Percentiles rank a stretch among this genome's conserved stretches.
Conservation (phyloP, 92 coral and sea anemone species). For the Zoanthus gigantus region DNA sequence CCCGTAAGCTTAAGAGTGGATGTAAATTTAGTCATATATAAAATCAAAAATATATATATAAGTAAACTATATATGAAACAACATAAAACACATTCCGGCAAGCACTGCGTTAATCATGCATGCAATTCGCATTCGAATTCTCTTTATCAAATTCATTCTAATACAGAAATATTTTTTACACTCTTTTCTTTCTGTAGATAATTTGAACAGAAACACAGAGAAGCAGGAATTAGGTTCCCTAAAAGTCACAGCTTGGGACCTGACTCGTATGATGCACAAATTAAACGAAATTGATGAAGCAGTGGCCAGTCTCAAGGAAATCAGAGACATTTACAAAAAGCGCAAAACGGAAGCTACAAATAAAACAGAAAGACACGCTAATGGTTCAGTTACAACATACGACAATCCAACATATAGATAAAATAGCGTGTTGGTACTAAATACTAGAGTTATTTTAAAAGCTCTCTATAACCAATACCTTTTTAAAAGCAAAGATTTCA, state of each 20-base stretch:
- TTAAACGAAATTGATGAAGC: slow-evolving; percentile 37
- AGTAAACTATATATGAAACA: too few relatives aligned
- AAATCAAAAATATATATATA: too few relatives aligned
- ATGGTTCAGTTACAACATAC: slow-evolving; percentile 20
- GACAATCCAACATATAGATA: slow-evolving; percentile 25
- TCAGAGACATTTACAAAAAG: slow-evolving; percentile 14
- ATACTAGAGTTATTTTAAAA: too few relatives aligned
- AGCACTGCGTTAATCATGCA: neutral
- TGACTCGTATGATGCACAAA: slow-evolving; percentile 34
- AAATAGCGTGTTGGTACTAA: too few relatives aligned
- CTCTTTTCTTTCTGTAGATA: slow-evolving; percentile 1
- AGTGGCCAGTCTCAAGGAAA: slow-evolving; percentile 9
- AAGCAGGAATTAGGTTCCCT: neutral
- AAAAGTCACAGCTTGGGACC: neutral
- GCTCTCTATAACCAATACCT: too few relatives aligned
- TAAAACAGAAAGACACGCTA: neutral
- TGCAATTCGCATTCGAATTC: too few relatives aligned
- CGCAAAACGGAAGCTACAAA: neutral
- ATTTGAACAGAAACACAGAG: neutral
- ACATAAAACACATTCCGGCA: too few relatives aligned
- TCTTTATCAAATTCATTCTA: neutral
- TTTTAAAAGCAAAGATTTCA: too few relatives aligned
- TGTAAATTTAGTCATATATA: too few relatives aligned
- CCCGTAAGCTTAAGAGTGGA: too few relatives aligned
- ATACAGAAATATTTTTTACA: neutral